Base-by-base conservation (phyloP, 2,888 invertebrate species). In the Cenopis cana region DNA sequence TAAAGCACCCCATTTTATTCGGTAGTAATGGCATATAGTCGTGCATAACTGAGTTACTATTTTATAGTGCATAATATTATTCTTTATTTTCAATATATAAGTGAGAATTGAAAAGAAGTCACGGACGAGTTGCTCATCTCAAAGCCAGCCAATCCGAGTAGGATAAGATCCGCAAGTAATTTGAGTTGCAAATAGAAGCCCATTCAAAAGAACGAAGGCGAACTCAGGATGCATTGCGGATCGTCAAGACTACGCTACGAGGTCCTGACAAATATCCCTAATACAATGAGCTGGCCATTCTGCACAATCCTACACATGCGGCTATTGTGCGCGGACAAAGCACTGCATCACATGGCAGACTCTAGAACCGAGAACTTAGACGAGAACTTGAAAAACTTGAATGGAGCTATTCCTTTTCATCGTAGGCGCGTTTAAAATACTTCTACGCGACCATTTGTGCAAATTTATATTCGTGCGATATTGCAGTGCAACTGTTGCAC, bases 281-380 rank as follows among this genome's bases (percentile, higher is more conserved):
- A 77, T 76, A 76, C 77, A 80, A 77, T 80, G 79, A 77, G 76
- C 84, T 82, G 85, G 84, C 84, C 84, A 83, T 87, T 85, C 84
- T 84, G 78, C 82, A 82, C 88, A 86, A 85, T 87, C 84, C 87
- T 87, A 87, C 89, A 89, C 87, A 89, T 87, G 86, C 85, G 79
- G 75, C 89, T 77, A 91, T 92, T 92, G 92, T 93, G 79, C 75
- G 74, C 81, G 85, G 85, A 93, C 92, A 93, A 93, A 85, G 89
- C 81, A 78, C 81, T 78, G 82, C 85, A 83, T 85, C 85, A 86
- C 84, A 85, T 86, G 86, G 88, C 82, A 81, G 82, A 85, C 82
- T 84, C 84, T 79, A 81, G 84, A 85, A 82, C 86, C 82, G 80
- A 86, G 87, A 88, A 86, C 86, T 89, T 86, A 82, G 83, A 86